Evolutionary conservation across 2,797 vertebrate genomes (phyloP), one percentile per base, ranked within the genome.

Genomic region (Gobionotothen gibberifrons): DNA sequence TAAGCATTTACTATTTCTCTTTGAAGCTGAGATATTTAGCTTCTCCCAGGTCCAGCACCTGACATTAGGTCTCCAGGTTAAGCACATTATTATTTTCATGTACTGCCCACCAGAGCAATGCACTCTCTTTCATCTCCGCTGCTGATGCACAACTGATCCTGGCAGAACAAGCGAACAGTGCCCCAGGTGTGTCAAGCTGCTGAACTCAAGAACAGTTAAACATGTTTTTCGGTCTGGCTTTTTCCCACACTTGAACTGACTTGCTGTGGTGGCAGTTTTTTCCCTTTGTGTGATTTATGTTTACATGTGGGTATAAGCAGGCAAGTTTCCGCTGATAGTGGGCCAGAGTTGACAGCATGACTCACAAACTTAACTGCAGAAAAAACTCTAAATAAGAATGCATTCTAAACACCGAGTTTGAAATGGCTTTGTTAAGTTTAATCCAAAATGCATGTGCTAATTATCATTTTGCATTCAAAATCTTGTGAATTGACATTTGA

Each of bases 181-280:
- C 53, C 52, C 32, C 55, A 77, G 44, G 57, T 64, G 68, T 81
- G 68, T 54, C 21, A 54, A 66, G 53, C 21, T 19, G 43, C 40
- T 69, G 40, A 49, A 65, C 53, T 29, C 63, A 36, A 47, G 69
- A 72, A 13, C 2, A 3, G 51, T 9, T 42, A 64, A 59, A 67
- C 26, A 0, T 39, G 47, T 69, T 69, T 69, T 65, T 62, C 19
- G 47, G 9, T 51, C 10, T 9, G 14, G 16, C 16, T 67, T 78
- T 80, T 78, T 80, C 53, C 65, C 70, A 76, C 51, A 67, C 47
- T 2, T 65, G 26, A 22, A 9, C 16, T 19, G 7, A 40, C 4
- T 36, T 48, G 65, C 58, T 74, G 63, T 42, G 53, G 74, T 67
- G 77, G 64, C 74, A 65, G 26, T 44, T 3, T 66, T 51, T 36